Conservation (phyloP, 2,797 vertebrate species). For the Podarcis lilfordi region DNA sequence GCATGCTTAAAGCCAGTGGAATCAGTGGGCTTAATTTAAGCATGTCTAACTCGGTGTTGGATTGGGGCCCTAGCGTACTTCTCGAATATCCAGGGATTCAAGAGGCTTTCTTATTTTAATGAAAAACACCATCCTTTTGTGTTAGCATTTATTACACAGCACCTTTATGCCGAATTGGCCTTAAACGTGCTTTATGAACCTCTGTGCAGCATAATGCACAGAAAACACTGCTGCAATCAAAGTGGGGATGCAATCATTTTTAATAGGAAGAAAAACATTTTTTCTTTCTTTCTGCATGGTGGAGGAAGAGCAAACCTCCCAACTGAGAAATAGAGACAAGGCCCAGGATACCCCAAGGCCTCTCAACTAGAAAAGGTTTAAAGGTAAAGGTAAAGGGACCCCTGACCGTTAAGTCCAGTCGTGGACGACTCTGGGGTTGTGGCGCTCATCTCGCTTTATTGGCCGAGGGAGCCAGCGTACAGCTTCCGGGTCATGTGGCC, state of each 20-base stretch:
- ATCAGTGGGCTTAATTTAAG: neutral
- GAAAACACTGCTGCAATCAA: accelerated
- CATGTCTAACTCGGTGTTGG: neutral
- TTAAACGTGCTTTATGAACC: slow-evolving; percentile 23
- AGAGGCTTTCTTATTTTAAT: slow-evolving; percentile 44
- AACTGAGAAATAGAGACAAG: neutral
- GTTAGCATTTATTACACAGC: slow-evolving; percentile 30
- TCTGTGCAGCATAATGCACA: neutral
- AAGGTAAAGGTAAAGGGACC: too few species aligned
- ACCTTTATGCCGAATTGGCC: neutral
- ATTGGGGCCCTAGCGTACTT: neutral
- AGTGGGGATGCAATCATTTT: neutral
- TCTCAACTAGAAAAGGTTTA: neutral
- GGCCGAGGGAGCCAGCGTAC: too few species aligned
- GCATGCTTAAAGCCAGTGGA: neutral
- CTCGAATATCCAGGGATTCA: slow-evolving; percentile 25
- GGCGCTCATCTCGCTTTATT: too few species aligned
- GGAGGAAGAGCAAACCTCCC: neutral
- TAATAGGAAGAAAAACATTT: accelerated
- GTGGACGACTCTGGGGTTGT: too few species aligned
- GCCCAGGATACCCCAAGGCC: neutral
- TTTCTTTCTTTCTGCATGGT: neutral
- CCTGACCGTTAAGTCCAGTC: too few species aligned
- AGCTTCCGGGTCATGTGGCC: too few species aligned
- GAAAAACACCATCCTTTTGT: slow-evolving; percentile 29